Percentiles rank a stretch among this genome's conserved stretches.
These are phyloP conservation scores for Saguinus oedipus DNA, from an alignment of 2,797 vertebrate species.

Conservation along the genomic window DNA sequence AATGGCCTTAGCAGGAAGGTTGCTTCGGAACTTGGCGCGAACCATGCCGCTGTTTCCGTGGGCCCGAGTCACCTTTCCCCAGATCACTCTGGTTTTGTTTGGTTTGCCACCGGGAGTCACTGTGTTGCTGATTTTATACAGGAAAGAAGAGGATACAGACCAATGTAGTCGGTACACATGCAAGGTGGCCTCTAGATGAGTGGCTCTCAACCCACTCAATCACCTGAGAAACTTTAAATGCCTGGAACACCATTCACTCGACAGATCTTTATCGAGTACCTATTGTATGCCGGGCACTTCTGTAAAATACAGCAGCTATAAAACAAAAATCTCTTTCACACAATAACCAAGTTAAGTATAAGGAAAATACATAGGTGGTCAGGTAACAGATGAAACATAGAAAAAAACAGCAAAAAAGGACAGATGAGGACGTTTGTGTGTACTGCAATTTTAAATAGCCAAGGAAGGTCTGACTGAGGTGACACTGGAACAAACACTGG, in stretches of 20 bases:
- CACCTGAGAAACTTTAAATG: not conserved
- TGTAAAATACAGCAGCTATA: not conserved
- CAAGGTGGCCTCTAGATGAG: not conserved
- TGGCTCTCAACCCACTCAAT: not conserved
- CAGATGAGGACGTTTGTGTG: not conserved
- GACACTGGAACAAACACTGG: not conserved
- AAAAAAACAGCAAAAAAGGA: not conserved
- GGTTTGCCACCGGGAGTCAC: slow-evolving; percentile 96
- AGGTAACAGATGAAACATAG: not conserved
- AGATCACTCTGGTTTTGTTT: slow-evolving; percentile 97
- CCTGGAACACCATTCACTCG: not conserved
- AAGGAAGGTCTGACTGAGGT: not conserved
- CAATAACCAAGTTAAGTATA: not conserved
- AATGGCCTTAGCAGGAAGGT: slow-evolving; percentile 97
- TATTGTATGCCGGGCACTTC: not conserved
- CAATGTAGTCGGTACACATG: not conserved
- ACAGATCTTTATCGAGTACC: not conserved
- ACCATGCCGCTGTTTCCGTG: slow-evolving; percentile 99
- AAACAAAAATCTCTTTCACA: not conserved
- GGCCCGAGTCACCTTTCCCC: slow-evolving; percentile 96
- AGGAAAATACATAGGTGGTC: not conserved
- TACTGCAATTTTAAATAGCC: not conserved
- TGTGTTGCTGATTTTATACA: slow-evolving; percentile 88
- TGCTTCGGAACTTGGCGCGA: slow-evolving; percentile 96
- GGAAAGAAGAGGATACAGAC: not conserved